phyloP scores from a whole-genome alignment of 2,888 invertebrate genomes.

The Noctua janthina region DNA sequence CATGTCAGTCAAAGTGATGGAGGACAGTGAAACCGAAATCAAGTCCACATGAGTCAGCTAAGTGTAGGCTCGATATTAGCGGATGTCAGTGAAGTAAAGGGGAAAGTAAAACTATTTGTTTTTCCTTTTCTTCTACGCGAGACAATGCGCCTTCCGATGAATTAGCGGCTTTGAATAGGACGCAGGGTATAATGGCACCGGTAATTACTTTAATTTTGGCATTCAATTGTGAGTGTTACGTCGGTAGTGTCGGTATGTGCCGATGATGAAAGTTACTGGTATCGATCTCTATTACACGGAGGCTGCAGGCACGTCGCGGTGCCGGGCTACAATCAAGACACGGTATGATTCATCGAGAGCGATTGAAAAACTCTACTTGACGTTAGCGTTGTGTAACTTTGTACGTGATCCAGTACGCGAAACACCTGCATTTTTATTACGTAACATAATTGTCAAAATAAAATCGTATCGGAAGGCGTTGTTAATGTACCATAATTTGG shows the following conservation, averaged over 20 bases:
- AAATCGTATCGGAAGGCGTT: slow-evolving; percentile 80
- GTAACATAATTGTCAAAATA: slow-evolving; percentile 88
- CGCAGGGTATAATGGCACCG: slow-evolving; percentile 67
- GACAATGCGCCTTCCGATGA: slow-evolving; percentile 77
- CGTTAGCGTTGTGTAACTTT: slow-evolving; percentile 85
- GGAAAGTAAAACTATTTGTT: slow-evolving; percentile 89
- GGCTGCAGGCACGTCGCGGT: slow-evolving; percentile 73
- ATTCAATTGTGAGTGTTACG: slow-evolving; percentile 79
- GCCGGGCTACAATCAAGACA: slow-evolving; percentile 70
- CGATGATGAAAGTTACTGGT: slow-evolving; percentile 84
- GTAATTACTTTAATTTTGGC: slow-evolving; percentile 80
- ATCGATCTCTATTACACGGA: slow-evolving; percentile 80
- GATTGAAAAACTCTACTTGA: slow-evolving; percentile 84
- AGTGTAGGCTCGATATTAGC: slow-evolving; percentile 86
- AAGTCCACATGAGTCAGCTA: slow-evolving; percentile 86
- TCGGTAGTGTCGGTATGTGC: slow-evolving; percentile 69
- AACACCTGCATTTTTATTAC: slow-evolving; percentile 81
- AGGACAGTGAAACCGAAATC: slow-evolving; percentile 86
- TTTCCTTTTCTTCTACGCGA: slow-evolving; percentile 81
- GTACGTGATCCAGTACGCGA: slow-evolving; percentile 87
- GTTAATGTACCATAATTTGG: slow-evolving; percentile 80
- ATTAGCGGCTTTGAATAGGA: slow-evolving; percentile 63
- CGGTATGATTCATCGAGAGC: slow-evolving; percentile 80
- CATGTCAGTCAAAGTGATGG: slow-evolving; percentile 80
- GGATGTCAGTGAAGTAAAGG: slow-evolving; percentile 85